Conservation (phyloP, 2,888 invertebrate species). For the Polydesmus complanatus region DNA sequence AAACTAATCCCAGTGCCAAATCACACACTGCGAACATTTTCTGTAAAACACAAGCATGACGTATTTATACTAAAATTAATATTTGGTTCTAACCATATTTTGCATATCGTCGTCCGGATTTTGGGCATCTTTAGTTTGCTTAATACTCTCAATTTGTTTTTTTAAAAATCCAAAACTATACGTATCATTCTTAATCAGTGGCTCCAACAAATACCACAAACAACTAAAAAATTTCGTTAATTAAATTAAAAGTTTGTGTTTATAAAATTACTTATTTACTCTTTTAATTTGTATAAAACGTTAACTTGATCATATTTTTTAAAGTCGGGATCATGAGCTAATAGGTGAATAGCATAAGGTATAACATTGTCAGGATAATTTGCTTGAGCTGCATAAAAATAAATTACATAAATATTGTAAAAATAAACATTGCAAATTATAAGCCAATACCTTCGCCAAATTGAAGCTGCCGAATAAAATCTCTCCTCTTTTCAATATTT, state of each 20-base stretch:
- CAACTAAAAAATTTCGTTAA: slow-evolving; percentile 41
- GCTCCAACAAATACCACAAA: slow-evolving; percentile 87
- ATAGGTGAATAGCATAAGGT: slow-evolving; percentile 86
- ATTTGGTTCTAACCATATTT: slow-evolving; percentile 53
- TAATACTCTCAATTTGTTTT: slow-evolving; percentile 83
- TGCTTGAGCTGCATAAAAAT: slow-evolving; percentile 18
- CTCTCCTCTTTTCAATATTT: slow-evolving; percentile 74
- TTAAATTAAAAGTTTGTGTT: slow-evolving; percentile 15
- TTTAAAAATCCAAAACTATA: slow-evolving; percentile 92
- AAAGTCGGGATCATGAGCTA: slow-evolving; percentile 83
- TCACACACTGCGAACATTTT: slow-evolving; percentile 96
- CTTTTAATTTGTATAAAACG: slow-evolving; percentile 55
- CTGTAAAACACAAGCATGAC: slow-evolving; percentile 37
- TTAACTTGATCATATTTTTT: slow-evolving; percentile 58
- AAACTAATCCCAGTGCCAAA: slow-evolving; percentile 76
- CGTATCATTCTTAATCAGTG: slow-evolving; percentile 83
- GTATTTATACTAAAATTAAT: neutral
- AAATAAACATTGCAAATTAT: slow-evolving; percentile 6
- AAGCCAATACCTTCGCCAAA: slow-evolving; percentile 27
- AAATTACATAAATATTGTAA: slow-evolving; percentile 7
- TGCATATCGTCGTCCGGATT: slow-evolving; percentile 64
- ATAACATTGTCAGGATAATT: slow-evolving; percentile 91
- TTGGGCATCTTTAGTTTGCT: slow-evolving; percentile 79
- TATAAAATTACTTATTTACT: slow-evolving; percentile 27
- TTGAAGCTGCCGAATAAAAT: slow-evolving; percentile 56